Evolutionary conservation across 2,888 invertebrate genomes (phyloP), one percentile per base, ranked within the genome.

Genomic region (Harpalus rufipes): DNA sequence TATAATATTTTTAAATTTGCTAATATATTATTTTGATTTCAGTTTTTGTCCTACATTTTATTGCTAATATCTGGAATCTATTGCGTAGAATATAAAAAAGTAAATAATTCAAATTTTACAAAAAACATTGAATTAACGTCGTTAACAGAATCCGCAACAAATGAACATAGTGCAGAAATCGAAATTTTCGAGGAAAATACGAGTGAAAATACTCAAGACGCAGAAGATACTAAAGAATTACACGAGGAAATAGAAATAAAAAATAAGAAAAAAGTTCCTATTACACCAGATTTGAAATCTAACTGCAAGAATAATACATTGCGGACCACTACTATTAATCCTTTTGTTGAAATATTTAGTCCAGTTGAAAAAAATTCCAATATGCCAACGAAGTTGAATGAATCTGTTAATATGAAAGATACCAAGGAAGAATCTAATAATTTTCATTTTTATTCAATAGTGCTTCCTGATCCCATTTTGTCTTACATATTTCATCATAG

Each of bases 271-370:
- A 39, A 68, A 68, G 68, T 68, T n/a, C 14, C 14, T 68, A 68
- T 14, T 12, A n/a, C n/a, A n/a, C 68, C 68, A n/a, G 68, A 68
- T 14, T 25, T 39, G 10, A 68, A 68, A 68, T 14, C 25, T 39
- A 32, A 25, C 7, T 76, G 76, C 44, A 16, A 51, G 3, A 51
- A 74, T 16, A 21, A 44, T 3, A 39, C 72, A 72, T 7, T 14
- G 7, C 2, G 0, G 8, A 51, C 76, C 10, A 51, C 76, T 12
- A 76, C 76, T 25, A 76, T 76, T 12, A 51, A 76, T 41, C 76
- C 76, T 16, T 76, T 76, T 76, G 76, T 56, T 12, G 76, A 76
- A 18, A 44, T 76, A 21, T 76, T 76, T 51, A 76, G 16, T 25
- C 51, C 68, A 68, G n/a, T 68, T 68, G 68, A 68, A 68, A 68